Percentiles rank a stretch among this genome's conserved stretches.
phyloP scores from a whole-genome alignment of 2,797 vertebrate species.

The Squalus acanthias region DNA sequence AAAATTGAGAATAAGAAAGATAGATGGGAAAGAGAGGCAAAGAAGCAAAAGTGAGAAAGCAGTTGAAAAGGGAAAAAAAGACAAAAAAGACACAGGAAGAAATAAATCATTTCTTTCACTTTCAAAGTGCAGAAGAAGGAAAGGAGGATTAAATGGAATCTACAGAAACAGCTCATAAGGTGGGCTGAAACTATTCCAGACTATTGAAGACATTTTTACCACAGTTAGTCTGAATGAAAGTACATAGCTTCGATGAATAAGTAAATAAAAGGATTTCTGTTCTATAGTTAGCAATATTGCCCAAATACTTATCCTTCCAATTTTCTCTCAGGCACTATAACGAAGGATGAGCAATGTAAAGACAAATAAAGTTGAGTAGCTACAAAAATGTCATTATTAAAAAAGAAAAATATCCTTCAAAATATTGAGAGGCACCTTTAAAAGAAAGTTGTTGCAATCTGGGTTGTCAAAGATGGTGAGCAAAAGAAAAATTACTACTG shows the following conservation, averaged over 20 bases:
- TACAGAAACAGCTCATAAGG: neutral
- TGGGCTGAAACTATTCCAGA: neutral
- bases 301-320: neutral
- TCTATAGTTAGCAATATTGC: neutral
- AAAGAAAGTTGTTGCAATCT: neutral
- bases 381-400: neutral
- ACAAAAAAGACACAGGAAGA: neutral
- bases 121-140: neutral
- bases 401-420: neutral
- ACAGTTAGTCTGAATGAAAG: neutral
- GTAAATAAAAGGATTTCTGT: neutral
- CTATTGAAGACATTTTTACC: neutral
- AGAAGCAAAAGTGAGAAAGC: neutral
- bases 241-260: neutral
- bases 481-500: neutral
- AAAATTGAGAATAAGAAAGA: neutral
- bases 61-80: neutral
- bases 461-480: neutral
- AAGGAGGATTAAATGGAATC: neutral
- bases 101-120: neutral
- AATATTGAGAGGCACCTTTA: neutral
- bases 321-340: neutral
- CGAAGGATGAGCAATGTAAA: neutral
- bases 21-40: neutral
- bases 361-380: neutral